Evolutionary conservation across 1,140 invertebrate genomes (phyloP).

Genomic region (Camponotus floridanus): DNA sequence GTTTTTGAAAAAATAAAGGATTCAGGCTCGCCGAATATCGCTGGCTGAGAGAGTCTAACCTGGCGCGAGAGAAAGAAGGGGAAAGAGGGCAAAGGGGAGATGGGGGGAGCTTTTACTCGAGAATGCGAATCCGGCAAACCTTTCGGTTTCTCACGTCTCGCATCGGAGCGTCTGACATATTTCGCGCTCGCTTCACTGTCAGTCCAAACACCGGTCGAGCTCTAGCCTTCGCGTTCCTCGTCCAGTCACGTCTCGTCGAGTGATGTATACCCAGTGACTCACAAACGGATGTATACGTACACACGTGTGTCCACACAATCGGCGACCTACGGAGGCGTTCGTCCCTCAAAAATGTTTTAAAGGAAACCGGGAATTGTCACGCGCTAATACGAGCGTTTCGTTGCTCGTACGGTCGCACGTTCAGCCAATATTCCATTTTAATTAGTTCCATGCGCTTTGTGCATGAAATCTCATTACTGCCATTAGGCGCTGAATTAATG

Average conservation of each 20-base stretch:
- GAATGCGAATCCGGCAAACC: constrained; percentile 54
- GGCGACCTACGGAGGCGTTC: background rate
- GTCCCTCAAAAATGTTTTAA: constrained; percentile 53
- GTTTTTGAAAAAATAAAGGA: constrained; percentile 32
- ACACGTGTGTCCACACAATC: background rate
- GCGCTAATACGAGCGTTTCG: constrained; percentile 37
- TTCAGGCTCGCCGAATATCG: constrained; percentile 5
- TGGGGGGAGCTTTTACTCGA: constrained; percentile 30
- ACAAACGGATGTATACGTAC: background rate
- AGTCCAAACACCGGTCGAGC: constrained; percentile 59
- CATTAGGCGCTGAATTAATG: constrained; percentile 61
- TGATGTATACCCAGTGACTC: constrained; percentile 35
- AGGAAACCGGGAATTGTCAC: constrained; percentile 45
- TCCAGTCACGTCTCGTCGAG: constrained; percentile 48
- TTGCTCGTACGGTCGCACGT: constrained; percentile 33
- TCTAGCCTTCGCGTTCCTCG: constrained; percentile 54
- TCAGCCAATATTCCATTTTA: constrained; percentile 64
- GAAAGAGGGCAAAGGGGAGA: background rate
- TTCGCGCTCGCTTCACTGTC: constrained; percentile 61
- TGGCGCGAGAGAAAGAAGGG: no score
- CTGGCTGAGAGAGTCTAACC: constrained; percentile 8
- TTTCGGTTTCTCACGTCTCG: constrained; percentile 62
- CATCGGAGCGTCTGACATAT: constrained; percentile 61
- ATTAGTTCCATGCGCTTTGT: constrained; percentile 64
- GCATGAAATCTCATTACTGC: constrained; percentile 64